Conservation (phyloP, 2,797 vertebrate genomes). For the Chloroceryle amazona region DNA sequence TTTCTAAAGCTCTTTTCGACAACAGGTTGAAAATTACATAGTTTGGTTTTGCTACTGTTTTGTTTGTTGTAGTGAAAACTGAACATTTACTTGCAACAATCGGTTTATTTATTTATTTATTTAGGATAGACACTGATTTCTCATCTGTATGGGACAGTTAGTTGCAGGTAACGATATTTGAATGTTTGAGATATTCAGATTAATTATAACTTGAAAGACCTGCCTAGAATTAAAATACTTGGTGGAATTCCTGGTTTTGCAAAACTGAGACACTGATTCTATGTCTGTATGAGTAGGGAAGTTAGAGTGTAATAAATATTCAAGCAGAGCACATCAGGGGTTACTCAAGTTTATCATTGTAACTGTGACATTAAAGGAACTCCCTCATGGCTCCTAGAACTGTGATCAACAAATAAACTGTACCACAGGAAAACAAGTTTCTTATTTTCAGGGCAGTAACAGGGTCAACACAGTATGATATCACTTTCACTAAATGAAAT, state of each 20-base stretch:
- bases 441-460: constrained; percentile 35
- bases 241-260: not conserved
- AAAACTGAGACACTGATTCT: not conserved
- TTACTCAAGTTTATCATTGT: not conserved
- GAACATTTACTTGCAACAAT: not conserved
- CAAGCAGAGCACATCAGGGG: not conserved
- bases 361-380: constrained; percentile 10
- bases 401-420: constrained; percentile 40
- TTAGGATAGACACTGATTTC: not conserved
- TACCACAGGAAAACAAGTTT: not conserved
- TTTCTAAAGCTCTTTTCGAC: not conserved
- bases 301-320: not conserved
- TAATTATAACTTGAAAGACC: not conserved
- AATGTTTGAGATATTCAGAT: not conserved
- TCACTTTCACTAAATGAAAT: not conserved
- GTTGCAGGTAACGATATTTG: not conserved
- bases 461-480: not conserved
- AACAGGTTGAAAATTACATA: not conserved
- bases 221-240: not conserved
- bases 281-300: not conserved
- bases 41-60: not conserved
- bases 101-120: no score
- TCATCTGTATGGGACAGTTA: not conserved
- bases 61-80: not conserved
- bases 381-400: not conserved